These are phyloP conservation scores for Macrobrachium nipponense DNA, from an alignment of 1,140 invertebrate genomes.

Conservation along the genomic window DNA sequence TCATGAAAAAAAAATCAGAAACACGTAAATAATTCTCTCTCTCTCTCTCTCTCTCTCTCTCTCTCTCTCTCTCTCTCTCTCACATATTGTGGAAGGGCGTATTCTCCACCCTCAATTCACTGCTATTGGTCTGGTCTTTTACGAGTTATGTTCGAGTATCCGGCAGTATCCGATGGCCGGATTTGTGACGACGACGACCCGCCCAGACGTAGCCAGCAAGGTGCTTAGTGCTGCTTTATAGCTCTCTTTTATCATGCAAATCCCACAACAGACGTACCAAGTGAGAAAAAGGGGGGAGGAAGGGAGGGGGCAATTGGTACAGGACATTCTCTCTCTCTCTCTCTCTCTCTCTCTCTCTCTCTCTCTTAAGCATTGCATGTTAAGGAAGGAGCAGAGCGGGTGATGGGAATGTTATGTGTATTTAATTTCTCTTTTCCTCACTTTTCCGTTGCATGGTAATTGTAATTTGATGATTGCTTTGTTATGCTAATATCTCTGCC, in stretches of 20 bases:
- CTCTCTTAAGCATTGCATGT: neutral
- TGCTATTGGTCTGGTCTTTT: constrained; percentile 11
- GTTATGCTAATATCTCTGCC: too few relatives aligned
- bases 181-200: constrained; percentile 6
- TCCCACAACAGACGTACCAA: neutral
- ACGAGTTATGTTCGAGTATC: neutral
- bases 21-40: neutral
- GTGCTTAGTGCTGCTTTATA: constrained; percentile 25
- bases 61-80: too few relatives aligned
- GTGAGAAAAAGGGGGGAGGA: neutral
- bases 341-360: constrained; percentile 16
- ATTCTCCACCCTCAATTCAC: neutral
- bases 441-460: too few relatives aligned
- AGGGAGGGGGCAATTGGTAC: neutral
- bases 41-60: neutral
- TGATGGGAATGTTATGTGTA: too few relatives aligned
- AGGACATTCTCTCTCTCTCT: neutral
- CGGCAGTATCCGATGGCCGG: constrained; percentile 1
- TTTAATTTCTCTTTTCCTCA: too few relatives aligned
- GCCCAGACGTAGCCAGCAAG: constrained; percentile 19
- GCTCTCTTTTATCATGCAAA: constrained; percentile 16
- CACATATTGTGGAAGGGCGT: neutral
- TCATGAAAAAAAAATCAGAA: neutral
- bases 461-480: too few relatives aligned
- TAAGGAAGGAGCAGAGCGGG: too few relatives aligned